These are phyloP conservation scores for Selene dorsalis DNA, from an alignment of 2,797 vertebrate species.

Conservation along the genomic window DNA sequence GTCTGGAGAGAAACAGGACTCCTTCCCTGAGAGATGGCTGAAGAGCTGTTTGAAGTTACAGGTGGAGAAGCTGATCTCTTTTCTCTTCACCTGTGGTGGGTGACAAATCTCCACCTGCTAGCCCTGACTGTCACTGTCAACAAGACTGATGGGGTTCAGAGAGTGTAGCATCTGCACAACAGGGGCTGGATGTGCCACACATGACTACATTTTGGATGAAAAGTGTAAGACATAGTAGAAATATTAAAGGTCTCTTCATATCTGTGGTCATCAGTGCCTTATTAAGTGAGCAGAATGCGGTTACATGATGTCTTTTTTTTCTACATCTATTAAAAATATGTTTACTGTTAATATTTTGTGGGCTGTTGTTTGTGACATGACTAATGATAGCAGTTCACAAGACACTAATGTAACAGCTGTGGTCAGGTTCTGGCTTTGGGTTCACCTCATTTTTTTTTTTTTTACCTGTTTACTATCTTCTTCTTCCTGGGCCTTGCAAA, in stretches of 20 bases:
- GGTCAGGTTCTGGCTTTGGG: slow-evolving; percentile 43
- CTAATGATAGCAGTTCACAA: slow-evolving; percentile 54
- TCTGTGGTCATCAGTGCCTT: slow-evolving; percentile 30
- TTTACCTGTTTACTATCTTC: slow-evolving; percentile 96
- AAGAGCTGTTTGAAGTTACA: slow-evolving; percentile 75
- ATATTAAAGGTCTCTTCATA: not conserved
- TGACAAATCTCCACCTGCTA: slow-evolving; percentile 66
- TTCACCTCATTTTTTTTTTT: slow-evolving; percentile 37
- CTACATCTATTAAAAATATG: slow-evolving; percentile 43
- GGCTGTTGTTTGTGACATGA: slow-evolving; percentile 40
- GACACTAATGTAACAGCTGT: slow-evolving; percentile 38
- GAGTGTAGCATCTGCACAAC: not conserved
- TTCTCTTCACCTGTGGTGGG: slow-evolving; percentile 59
- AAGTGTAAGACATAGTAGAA: slow-evolving; percentile 2
- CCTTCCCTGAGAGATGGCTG: slow-evolving; percentile 41
- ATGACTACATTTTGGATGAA: slow-evolving; percentile 6
- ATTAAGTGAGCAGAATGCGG: slow-evolving; percentile 24
- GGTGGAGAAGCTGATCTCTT: slow-evolving; percentile 70
- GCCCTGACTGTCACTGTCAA: slow-evolving; percentile 59
- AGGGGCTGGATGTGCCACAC: slow-evolving; percentile 13
- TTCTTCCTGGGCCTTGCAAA: slow-evolving; percentile 97
- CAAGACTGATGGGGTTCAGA: slow-evolving; percentile 36
- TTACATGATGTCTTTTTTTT: slow-evolving; percentile 30
- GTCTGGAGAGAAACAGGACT: slow-evolving; percentile 63
- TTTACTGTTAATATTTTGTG: slow-evolving; percentile 24